These are phyloP conservation scores for Odocoileus hemionus DNA, from an alignment of 2,113 vertebrate genomes.

Conservation along the genomic window DNA sequence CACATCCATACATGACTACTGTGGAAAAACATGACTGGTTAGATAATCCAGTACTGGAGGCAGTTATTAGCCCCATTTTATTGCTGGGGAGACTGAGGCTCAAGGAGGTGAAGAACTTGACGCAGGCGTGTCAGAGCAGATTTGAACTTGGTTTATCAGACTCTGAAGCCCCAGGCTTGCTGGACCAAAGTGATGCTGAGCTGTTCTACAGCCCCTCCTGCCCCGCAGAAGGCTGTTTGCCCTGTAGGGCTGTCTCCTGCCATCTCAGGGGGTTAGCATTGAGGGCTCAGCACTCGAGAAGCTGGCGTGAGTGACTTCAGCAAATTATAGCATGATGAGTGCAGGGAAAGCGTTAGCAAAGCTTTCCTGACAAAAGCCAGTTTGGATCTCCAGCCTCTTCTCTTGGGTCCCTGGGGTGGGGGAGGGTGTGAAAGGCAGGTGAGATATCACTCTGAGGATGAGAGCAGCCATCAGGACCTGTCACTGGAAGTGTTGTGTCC, in stretches of 20 bases:
- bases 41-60: accelerated
- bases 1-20: neutral
- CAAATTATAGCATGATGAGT: neutral
- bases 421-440: constrained; percentile 35
- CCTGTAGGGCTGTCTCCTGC: neutral
- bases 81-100: neutral
- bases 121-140: neutral
- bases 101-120: neutral
- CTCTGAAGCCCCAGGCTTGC: neutral
- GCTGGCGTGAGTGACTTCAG: neutral
- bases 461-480: neutral
- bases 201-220: accelerated
- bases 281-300: neutral
- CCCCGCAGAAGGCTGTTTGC: accelerated
- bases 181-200: accelerated
- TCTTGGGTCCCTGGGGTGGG: neutral
- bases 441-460: neutral
- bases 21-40: neutral
- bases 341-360: neutral
- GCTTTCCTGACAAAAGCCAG: constrained; percentile 27
- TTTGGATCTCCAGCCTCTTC: neutral
- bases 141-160: neutral
- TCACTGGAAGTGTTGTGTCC: constrained; percentile 6
- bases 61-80: neutral
- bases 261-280: neutral